Base-by-base conservation (phyloP, 2,113 vertebrate genomes). In the Synodontis membranacea region DNA sequence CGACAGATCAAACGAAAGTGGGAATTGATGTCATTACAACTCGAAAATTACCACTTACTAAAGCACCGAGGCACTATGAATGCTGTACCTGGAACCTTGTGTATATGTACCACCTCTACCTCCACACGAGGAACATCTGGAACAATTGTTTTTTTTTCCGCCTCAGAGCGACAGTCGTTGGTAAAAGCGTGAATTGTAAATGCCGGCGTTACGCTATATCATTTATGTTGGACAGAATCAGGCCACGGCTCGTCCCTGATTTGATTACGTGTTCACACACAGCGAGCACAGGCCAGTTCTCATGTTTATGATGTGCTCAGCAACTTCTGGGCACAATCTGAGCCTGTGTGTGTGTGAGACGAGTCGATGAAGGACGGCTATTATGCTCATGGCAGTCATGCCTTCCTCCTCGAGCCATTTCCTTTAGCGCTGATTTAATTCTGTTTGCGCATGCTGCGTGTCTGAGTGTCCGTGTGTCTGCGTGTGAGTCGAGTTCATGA, bases 231-330 rank as follows among this genome's bases (percentile, higher is more conserved):
- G n/a, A 79, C n/a, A 60, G 75, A 86, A 60, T 84, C 60, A 42
- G 76, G 75, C 88, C n/a, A n/a, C 56, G 92, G 92, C 88, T 89
- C 89, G 88, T 93, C 95, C 94, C 93, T 95, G 92, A 96, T 96
- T 95, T 91, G 93, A 95, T 96, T 95, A 96, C 92, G 91, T 7
- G 31, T 78, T 78, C 66, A 23, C 66, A 39, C 66, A 70, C 66
- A 4, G 82, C 93, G 91, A 92, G 93, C 92, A 93, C 34, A 50
- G 66, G 92, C 93, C 91, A 90, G 90, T 92, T 93, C 92, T 94
- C 93, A 93, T 93, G 94, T 94, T 94, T 94, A 92, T 92, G 94
- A 92, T 94, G 92, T 93, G 93, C 93, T 95, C 94, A 95, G 93
- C 93, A 89, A 93, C 91, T 94, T 80, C 91, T 91, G 34, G n/a